Conservation (phyloP, 2,797 vertebrate genomes). For the Sebastes trivittatus region DNA sequence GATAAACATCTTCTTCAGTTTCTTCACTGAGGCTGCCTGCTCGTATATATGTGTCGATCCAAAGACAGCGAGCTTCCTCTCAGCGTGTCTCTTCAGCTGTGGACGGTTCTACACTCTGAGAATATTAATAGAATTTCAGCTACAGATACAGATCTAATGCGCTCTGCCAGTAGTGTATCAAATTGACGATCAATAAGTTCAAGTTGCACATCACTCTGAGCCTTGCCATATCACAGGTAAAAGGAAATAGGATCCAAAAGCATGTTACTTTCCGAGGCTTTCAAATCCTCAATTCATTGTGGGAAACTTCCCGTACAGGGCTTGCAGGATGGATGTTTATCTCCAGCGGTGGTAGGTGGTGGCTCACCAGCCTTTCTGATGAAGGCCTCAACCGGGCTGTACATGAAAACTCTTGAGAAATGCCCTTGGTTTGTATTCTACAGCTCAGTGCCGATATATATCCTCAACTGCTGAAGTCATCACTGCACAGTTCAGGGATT, state of each 20-base stretch:
- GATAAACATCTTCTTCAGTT: slow-evolving; percentile 15
- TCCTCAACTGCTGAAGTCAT: neutral
- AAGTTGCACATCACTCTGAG: slow-evolving; percentile 51
- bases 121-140: slow-evolving; percentile 63
- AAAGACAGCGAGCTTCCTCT: slow-evolving; percentile 18
- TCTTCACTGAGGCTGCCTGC: neutral
- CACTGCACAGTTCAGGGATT: neutral
- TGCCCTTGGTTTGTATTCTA: neutral
- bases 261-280: slow-evolving; percentile 6
- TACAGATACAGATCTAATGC: slow-evolving; percentile 36
- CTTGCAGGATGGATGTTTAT: slow-evolving; percentile 1
- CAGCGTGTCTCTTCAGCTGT: slow-evolving; percentile 19
- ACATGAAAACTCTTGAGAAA: neutral
- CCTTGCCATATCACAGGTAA: slow-evolving; percentile 2
- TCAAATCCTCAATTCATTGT: slow-evolving; percentile 15
- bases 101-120: neutral
- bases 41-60: slow-evolving; percentile 17
- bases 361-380: neutral
- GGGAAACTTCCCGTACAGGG: neutral
- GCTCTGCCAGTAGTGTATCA: slow-evolving; percentile 51
- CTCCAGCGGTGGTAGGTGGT: neutral
- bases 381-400: neutral
- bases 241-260: slow-evolving; percentile 40
- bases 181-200: slow-evolving; percentile 58
- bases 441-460: neutral